Percentiles rank a stretch among this genome's conserved stretches.
These are phyloP conservation scores for Poecilia latipinna DNA, from an alignment of 2,113 vertebrate genomes.

Conservation along the genomic window DNA sequence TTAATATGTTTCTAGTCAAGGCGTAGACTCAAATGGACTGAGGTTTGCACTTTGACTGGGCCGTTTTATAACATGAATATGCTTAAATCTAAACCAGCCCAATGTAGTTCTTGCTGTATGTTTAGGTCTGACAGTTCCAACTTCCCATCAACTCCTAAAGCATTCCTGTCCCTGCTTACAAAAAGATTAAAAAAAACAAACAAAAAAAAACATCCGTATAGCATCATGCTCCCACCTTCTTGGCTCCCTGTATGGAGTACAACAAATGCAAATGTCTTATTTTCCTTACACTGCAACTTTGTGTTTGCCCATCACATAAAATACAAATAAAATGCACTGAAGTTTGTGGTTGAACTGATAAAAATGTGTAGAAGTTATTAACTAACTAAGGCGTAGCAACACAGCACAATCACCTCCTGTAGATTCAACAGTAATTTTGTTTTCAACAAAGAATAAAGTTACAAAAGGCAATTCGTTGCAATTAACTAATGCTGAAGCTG, in stretches of 20 bases:
- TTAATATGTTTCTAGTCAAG: background rate
- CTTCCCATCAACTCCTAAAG: background rate
- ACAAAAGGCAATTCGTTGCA: constrained; percentile 1
- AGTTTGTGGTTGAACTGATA: too few species aligned
- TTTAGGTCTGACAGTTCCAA: background rate
- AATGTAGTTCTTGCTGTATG: background rate
- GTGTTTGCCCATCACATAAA: background rate
- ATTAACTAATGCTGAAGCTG: background rate
- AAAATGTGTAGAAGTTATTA: too few species aligned
- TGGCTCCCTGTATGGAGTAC: too few species aligned
- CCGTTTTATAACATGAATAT: background rate
- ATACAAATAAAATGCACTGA: too few species aligned
- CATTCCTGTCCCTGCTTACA: background rate
- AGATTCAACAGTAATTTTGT: background rate
- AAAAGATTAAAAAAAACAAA: background rate
- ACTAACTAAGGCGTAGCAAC: too few species aligned
- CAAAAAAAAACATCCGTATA: too few species aligned
- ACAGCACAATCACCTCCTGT: too few species aligned
- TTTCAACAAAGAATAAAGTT: background rate
- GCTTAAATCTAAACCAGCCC: background rate
- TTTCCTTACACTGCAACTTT: background rate
- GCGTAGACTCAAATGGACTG: background rate
- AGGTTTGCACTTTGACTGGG: background rate
- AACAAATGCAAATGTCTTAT: background rate
- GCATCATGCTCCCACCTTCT: too few species aligned